Conservation (phyloP, 2,113 vertebrate genomes). For the Anguilla rostrata region DNA sequence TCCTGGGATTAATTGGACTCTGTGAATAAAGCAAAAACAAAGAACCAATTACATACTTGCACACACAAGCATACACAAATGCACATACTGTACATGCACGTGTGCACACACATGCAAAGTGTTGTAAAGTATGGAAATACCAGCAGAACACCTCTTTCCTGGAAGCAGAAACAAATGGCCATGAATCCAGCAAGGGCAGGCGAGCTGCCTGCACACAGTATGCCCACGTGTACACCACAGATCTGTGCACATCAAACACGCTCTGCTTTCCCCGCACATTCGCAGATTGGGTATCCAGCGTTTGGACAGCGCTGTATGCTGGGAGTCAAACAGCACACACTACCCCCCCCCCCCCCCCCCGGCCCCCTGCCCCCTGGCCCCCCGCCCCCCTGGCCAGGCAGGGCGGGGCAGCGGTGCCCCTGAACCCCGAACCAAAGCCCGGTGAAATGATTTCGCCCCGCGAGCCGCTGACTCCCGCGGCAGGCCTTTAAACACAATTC, state of each 20-base stretch:
- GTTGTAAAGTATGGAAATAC: too few relatives aligned
- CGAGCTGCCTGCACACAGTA: neutral
- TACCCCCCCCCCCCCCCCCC: too few relatives aligned
- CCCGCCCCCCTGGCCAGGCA: too few relatives aligned
- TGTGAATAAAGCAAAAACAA: too few relatives aligned
- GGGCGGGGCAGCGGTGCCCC: too few relatives aligned
- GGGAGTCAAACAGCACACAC: neutral
- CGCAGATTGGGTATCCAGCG: neutral
- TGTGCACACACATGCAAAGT: neutral
- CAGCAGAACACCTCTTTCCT: too few relatives aligned
- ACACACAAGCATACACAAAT: too few relatives aligned
- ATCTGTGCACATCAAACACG: neutral
- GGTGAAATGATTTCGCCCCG: conserved; percentile 10
- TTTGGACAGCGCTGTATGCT: neutral
- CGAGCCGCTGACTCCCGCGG: neutral
- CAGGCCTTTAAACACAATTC: conserved; percentile 2
- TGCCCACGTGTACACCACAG: neutral
- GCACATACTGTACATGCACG: neutral
- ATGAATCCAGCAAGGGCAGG: too few relatives aligned
- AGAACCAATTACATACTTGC: too few relatives aligned
- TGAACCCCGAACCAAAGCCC: neutral
- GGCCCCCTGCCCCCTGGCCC: too few relatives aligned
- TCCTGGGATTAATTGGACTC: too few relatives aligned
- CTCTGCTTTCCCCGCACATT: neutral
- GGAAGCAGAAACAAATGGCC: too few relatives aligned